Percentiles rank a stretch among this genome's conserved stretches.
phyloP scores from a whole-genome alignment of 2,888 invertebrate species.

The Argyresthia albistria region DNA sequence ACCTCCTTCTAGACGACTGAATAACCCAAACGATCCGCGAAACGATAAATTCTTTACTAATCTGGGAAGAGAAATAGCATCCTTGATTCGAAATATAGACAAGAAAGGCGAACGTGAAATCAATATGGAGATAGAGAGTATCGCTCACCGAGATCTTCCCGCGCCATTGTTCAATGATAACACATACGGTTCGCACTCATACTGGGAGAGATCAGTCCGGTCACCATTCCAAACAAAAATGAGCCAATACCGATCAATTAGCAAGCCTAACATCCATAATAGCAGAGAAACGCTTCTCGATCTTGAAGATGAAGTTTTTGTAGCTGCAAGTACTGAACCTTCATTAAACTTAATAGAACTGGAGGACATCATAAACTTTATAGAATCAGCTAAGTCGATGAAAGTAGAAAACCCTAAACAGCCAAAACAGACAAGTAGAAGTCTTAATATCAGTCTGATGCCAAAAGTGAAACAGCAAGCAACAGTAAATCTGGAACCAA shows the following conservation, averaged over 20 bases:
- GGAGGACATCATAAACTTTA: slow-evolving; percentile 40
- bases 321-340: slow-evolving; percentile 27
- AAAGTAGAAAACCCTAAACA: slow-evolving; percentile 5
- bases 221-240: slow-evolving; percentile 31
- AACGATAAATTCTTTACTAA: slow-evolving; percentile 41
- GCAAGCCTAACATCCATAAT: slow-evolving; percentile 15
- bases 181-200: slow-evolving; percentile 32
- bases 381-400: background rate
- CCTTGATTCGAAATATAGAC: slow-evolving; percentile 41
- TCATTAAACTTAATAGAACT: slow-evolving; percentile 39
- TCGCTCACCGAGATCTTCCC: slow-evolving; percentile 5
- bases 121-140: slow-evolving; percentile 26
- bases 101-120: slow-evolving; percentile 25
- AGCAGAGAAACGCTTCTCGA: slow-evolving; percentile 42
- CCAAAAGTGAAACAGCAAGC: slow-evolving; percentile 11
- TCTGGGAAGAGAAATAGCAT: slow-evolving; percentile 53
- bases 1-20: no score
- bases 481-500: no score
- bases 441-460: slow-evolving; percentile 37
- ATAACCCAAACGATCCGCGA: no score
- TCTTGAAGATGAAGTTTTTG: slow-evolving; percentile 47
- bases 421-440: slow-evolving; percentile 15
- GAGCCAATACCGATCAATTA: slow-evolving; percentile 5
- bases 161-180: slow-evolving; percentile 30
- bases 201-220: slow-evolving; percentile 54